phyloP scores from a whole-genome alignment of 2,888 invertebrate genomes.

The Plemyria rubiginata region DNA sequence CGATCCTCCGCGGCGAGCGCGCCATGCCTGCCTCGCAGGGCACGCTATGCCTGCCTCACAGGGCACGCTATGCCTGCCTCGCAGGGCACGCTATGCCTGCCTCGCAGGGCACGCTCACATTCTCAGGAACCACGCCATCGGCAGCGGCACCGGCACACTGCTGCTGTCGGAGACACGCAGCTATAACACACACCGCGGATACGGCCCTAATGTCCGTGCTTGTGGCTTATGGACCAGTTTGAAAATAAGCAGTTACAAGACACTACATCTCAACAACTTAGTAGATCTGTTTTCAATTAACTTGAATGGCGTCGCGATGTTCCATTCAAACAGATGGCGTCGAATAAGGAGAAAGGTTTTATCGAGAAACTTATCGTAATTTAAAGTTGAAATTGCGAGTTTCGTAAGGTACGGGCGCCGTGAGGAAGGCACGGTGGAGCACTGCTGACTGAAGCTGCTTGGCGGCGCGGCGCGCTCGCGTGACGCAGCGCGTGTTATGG shows the following conservation, averaged over 20 bases:
- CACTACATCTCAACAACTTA: not conserved
- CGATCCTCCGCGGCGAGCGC: constrained; percentile 72
- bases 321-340: constrained; percentile 19
- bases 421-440: constrained; percentile 65
- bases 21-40: constrained; percentile 66
- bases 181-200: not conserved
- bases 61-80: too few relatives aligned
- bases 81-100: constrained; percentile 28
- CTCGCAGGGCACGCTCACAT: constrained; percentile 34
- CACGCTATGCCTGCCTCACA: too few relatives aligned
- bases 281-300: constrained; percentile 45
- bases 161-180: constrained; percentile 7
- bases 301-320: constrained; percentile 7
- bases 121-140: constrained; percentile 10
- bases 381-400: constrained; percentile 34
- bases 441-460: constrained; percentile 2
- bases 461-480: constrained; percentile 19
- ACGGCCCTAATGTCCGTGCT: not conserved
- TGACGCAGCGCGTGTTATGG: constrained; percentile 33
- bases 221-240: not conserved
- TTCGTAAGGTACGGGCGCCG: constrained; percentile 62
- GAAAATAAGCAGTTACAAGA: not conserved
- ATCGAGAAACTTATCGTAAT: constrained; percentile 40
- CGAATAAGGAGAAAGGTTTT: constrained; percentile 17
- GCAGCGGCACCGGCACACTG: not conserved